Percentiles rank a stretch among this genome's conserved stretches.
Evolutionary conservation across 1,140 invertebrate species (phyloP).

Genomic region (Pseudomyrmex sp.): DNA sequence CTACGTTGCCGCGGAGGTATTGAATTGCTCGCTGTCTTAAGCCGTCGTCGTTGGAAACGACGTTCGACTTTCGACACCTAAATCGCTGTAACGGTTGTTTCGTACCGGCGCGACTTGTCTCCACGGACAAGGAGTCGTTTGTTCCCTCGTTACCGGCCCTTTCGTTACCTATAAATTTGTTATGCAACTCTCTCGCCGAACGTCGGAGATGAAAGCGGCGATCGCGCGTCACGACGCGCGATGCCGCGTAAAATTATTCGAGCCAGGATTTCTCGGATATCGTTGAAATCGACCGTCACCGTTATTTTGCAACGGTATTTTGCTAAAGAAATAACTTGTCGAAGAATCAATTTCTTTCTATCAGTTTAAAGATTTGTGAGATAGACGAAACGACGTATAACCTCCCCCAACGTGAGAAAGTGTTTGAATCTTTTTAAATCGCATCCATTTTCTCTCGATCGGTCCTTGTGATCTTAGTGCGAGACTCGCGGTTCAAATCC

Average conservation of each 20-base stretch:
- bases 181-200: slow-evolving; percentile 45
- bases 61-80: slow-evolving; percentile 57
- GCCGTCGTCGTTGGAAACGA: slow-evolving; percentile 17
- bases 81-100: slow-evolving; percentile 55
- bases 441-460: no score
- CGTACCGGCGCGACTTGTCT: slow-evolving; percentile 49
- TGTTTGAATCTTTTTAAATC: no score
- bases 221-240: slow-evolving; percentile 1
- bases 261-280: slow-evolving; percentile 19
- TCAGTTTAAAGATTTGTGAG: not conserved
- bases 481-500: no score
- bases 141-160: slow-evolving; percentile 53
- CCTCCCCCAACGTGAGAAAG: no score
- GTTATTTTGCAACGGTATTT: slow-evolving; percentile 16
- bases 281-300: slow-evolving; percentile 25
- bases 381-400: no score
- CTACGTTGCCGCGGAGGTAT: slow-evolving; percentile 14
- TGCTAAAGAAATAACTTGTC: not conserved
- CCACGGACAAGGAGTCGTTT: slow-evolving; percentile 54
- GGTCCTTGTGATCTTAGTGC: no score
- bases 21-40: slow-evolving; percentile 33
- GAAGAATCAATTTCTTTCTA: not conserved
- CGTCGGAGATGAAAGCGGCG: slow-evolving; percentile 15
- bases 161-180: slow-evolving; percentile 60
- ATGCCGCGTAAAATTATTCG: slow-evolving; percentile 15